These are phyloP conservation scores for Brachionus sp. DNA, from an alignment of 1,140 invertebrate genomes.

Conservation along the genomic window DNA sequence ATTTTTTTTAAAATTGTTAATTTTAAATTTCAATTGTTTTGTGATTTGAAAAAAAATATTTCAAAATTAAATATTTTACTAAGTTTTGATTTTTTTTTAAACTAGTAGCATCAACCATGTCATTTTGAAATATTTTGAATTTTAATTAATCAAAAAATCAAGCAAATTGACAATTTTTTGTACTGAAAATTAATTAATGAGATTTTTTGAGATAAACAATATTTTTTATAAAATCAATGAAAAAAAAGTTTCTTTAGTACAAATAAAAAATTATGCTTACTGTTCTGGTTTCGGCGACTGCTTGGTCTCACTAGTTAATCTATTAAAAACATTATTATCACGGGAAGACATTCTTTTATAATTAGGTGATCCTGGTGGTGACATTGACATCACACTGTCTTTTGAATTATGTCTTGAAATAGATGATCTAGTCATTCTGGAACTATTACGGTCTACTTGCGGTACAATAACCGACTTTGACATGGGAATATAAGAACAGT, in stretches of 20 bases:
- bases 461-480: conserved; percentile 12
- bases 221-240: background rate
- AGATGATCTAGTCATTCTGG: conserved; percentile 21
- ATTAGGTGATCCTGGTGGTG: conserved; percentile 54
- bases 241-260: no score
- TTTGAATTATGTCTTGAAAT: conserved; percentile 34
- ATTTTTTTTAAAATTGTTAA: no score
- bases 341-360: conserved; percentile 62
- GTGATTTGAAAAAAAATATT: background rate
- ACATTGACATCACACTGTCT: conserved; percentile 46
- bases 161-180: no score
- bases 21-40: background rate
- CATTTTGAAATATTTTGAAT: no score
- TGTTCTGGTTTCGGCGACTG: conserved; percentile 45
- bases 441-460: background rate
- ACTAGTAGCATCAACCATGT: no score
- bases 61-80: background rate
- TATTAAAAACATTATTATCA: conserved; percentile 71
- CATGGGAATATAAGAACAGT: background rate
- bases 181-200: no score
- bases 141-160: no score
- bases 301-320: conserved; percentile 69
- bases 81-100: background rate
- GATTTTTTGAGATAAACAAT: no score
- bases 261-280: background rate